These are phyloP conservation scores for Scaptomyza flava DNA, from an alignment of 2,888 invertebrate genomes.

Conservation along the genomic window DNA sequence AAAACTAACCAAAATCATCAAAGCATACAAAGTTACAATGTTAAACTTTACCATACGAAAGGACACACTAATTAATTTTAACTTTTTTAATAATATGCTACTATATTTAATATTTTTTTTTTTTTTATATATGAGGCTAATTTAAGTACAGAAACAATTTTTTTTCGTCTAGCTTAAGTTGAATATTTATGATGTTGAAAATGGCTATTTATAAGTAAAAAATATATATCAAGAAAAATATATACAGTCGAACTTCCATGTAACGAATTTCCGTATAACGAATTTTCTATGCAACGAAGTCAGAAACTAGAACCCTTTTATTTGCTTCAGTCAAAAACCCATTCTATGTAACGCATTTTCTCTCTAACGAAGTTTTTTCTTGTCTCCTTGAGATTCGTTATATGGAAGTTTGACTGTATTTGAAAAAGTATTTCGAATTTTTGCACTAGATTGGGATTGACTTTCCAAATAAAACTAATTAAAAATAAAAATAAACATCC, in stretches of 20 bases:
- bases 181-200: conserved; percentile 47
- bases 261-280: too few species aligned
- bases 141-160: conserved; percentile 23
- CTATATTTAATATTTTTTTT: neutral
- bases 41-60: conserved; percentile 4
- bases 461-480: neutral
- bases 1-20: conserved; percentile 32
- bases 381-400: too few species aligned
- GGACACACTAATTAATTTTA: neutral
- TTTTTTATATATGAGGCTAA: conserved; percentile 30
- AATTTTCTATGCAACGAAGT: too few species aligned
- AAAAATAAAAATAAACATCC: too few species aligned
- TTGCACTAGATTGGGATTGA: neutral
- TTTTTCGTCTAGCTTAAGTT: conserved; percentile 49
- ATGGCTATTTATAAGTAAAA: conserved; percentile 30
- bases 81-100: neutral
- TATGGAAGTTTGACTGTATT: too few species aligned
- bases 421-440: neutral
- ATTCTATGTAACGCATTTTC: too few species aligned
- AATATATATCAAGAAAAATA: conserved; percentile 14
- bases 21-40: neutral
- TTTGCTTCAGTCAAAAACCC: too few species aligned
- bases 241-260: neutral
- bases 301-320: too few species aligned
- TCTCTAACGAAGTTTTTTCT: too few species aligned